phyloP scores from a whole-genome alignment of 2,797 vertebrate genomes.

The Diplodus sargus region DNA sequence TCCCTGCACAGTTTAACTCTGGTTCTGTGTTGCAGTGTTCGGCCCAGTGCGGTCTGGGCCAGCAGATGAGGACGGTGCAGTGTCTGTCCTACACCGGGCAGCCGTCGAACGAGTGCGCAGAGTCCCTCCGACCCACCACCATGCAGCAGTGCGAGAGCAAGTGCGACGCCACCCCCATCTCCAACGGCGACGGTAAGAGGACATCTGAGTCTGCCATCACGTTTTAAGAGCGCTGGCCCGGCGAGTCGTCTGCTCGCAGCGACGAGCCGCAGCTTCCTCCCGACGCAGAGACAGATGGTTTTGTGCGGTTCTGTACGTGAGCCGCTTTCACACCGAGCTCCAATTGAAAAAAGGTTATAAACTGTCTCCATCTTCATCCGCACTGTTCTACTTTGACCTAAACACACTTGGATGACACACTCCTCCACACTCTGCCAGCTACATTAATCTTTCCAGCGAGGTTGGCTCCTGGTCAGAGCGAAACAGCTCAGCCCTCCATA shows the following conservation, averaged over 20 bases:
- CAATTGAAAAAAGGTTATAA: slow-evolving; percentile 51
- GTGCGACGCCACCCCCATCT: slow-evolving; percentile 94
- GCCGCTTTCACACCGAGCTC: slow-evolving; percentile 26
- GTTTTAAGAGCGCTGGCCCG: slow-evolving; percentile 9
- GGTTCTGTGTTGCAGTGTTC: slow-evolving; percentile 89
- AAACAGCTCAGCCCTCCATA: slow-evolving; percentile 72
- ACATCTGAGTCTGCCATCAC: slow-evolving; percentile 18
- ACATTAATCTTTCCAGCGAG: slow-evolving; percentile 78
- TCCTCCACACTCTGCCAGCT: slow-evolving; percentile 69
- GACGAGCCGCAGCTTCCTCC: background rate
- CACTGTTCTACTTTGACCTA: slow-evolving; percentile 67
- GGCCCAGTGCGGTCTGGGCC: slow-evolving; percentile 97
- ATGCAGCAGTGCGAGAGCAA: slow-evolving; percentile 99
- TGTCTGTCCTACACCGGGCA: slow-evolving; percentile 97
- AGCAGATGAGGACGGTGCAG: slow-evolving; percentile 96
- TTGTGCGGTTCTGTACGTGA: background rate
- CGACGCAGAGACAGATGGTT: slow-evolving; percentile 23
- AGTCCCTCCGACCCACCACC: slow-evolving; percentile 89
- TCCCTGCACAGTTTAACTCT: background rate
- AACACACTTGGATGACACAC: slow-evolving; percentile 75
- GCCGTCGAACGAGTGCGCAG: slow-evolving; percentile 92
- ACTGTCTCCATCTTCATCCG: slow-evolving; percentile 65
- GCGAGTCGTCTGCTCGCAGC: background rate
- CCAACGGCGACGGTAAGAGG: slow-evolving; percentile 93
- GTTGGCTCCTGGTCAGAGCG: slow-evolving; percentile 70